Evolutionary conservation across 2,888 invertebrate genomes (phyloP).

Genomic region (Drosophila picticornis): DNA sequence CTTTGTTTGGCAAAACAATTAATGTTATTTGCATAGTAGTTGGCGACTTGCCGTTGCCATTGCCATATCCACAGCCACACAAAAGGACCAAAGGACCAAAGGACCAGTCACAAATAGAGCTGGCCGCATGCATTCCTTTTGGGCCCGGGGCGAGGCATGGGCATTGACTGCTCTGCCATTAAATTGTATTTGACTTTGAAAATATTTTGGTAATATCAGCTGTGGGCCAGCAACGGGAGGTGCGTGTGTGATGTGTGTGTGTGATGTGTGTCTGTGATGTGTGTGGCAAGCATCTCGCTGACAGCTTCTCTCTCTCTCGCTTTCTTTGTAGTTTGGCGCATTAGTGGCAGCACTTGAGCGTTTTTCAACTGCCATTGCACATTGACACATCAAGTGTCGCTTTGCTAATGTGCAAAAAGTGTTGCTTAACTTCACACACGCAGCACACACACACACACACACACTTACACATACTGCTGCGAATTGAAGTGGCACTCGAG

Average conservation of each 20-base stretch:
- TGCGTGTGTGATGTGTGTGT: constrained; percentile 12
- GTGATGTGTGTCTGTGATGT: background rate
- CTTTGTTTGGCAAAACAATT: constrained; percentile 78
- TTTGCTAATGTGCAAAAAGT: constrained; percentile 80
- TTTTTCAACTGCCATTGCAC: constrained; percentile 45
- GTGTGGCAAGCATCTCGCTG: constrained; percentile 55
- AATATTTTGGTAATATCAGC: constrained; percentile 50
- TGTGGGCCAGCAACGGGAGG: constrained; percentile 10
- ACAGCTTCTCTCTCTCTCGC: constrained; percentile 62
- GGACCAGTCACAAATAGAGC: constrained; percentile 11
- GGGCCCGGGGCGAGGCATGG: constrained; percentile 31
- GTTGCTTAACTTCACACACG: constrained; percentile 51
- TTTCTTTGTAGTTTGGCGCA: constrained; percentile 43
- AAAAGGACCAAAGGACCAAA: constrained; percentile 30
- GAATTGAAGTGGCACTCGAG: constrained; percentile 50
- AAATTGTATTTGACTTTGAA: constrained; percentile 76
- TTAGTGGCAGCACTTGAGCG: constrained; percentile 54
- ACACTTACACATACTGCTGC: constrained; percentile 21
- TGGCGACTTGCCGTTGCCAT: constrained; percentile 34
- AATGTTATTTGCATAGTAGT: constrained; percentile 76
- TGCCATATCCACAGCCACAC: constrained; percentile 13
- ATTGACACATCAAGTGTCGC: constrained; percentile 63
- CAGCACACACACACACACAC: constrained; percentile 23
- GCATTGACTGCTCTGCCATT: constrained; percentile 46
- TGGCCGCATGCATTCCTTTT: constrained; percentile 62